Evolutionary conservation across 2,113 vertebrate species (phyloP), one percentile per base, ranked within the genome.

Genomic region (Ovis aries): DNA sequence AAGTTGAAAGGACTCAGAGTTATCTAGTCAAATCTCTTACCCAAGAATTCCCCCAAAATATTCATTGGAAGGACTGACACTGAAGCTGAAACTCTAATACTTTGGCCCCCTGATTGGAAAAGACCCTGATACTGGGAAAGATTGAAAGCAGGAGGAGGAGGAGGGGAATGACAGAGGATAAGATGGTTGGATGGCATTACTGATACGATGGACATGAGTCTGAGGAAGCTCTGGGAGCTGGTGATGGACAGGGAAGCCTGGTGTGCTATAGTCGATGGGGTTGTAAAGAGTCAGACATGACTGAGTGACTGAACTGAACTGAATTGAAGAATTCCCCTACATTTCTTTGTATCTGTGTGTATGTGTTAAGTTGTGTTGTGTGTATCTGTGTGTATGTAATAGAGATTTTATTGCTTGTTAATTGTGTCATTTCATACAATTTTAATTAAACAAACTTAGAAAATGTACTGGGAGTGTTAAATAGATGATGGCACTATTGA

Each of bases 361-460:
- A 55, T 88, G 25, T 77, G 31, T n/a, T 64, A 64, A 64, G 60
- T 64, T 64, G 62, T n/a, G 33, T 64, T 64, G 62, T 43, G 12
- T 82, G 48, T 36, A 21, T 71, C n/a, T 71, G 33, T 53, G 19
- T 71, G 45, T n/a, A 55, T 91, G 14, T 77, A 92, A 77, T 57
- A 94, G 33, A 52, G 81, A 57, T 62, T 98, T 98, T 97, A 98
- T 98, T 98, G 97, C 95, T 97, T 88, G 45, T 96, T 82, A 82
- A 82, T 82, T 50, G 53, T 27, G 36, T 88, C 94, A 92, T 93
- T 96, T 40, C 91, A 89, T 83, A 97, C 45, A 95, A 83, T 45
- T 92, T 59, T 93, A 80, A 91, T 80, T 64, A 91, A 96, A 94
- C 57, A 95, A 91, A 96, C 48, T 50, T 74, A 90, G 67, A 97